Base-by-base conservation (phyloP, 2,797 vertebrate genomes). In the Danio choprae region DNA sequence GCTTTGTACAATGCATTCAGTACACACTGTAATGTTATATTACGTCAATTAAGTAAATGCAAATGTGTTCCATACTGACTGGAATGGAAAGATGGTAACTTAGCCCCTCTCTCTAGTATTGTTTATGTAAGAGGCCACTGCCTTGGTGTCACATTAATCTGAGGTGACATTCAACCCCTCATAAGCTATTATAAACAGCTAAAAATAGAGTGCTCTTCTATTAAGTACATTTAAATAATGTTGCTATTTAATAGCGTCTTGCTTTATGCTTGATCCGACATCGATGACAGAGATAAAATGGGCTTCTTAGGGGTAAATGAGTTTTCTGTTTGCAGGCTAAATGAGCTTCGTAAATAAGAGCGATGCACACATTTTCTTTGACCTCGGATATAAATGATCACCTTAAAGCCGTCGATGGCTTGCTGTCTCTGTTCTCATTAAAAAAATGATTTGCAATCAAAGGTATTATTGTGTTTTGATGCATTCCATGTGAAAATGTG, bases 121-220 rank as follows among this genome's bases (percentile, higher is more conserved):
- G 77, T 88, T 87, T 75, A 74, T 85, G 46, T 79, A 85, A 81
- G 85, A 69, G 79, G 73, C 29, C 84, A 79, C 71, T 60, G 70
- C 56, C 62, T 81, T 62, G 82, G 81, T 81, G 79, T 81, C 81
- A 82, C 82, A 81, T 81, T 87, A 77, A 86, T 90, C 62, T 88
- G 85, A 88, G 87, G 89, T 91, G 89, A 90, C 89, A 88, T 90
- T 92, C 89, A 90, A 80, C 56, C 74, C 41, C 84, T 82, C 71
- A 84, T 89, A 87, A 86, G 87, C 84, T 56, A 79, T 79, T 84
- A 84, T 82, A 62, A 82, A 85, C 87, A 81, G 82, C 84, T 90
- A 88, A 92, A 89, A 87, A 85, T 88, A 89, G 83, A 78, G 12
- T 80, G 69, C 85, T 83, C 73, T 84, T 77, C 74, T 75, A 85